phyloP scores from a whole-genome alignment of 2,113 vertebrate species.

The Rhizomys pruinosus region DNA sequence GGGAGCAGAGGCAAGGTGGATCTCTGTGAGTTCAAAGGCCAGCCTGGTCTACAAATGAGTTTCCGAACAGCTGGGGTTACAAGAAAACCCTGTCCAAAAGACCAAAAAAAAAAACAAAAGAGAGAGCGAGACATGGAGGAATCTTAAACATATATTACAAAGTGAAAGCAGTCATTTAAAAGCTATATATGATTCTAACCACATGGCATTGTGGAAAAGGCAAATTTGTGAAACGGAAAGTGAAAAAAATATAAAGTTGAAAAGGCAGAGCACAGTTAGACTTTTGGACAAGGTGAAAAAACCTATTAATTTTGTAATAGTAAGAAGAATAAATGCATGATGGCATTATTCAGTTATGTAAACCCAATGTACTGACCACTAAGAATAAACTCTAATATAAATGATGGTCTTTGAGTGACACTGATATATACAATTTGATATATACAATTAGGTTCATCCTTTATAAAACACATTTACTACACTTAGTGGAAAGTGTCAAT shows the following conservation, averaged over 20 bases:
- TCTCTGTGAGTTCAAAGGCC: too few species aligned
- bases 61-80: too few species aligned
- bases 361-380: background rate
- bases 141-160: too few species aligned
- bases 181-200: background rate
- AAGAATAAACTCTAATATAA: background rate
- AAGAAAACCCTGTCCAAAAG: too few species aligned
- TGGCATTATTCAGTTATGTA: background rate
- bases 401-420: background rate
- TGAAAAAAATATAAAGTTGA: background rate
- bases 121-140: too few species aligned
- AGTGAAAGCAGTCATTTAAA: too few species aligned
- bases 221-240: background rate
- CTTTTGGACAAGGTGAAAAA: background rate
- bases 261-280: background rate
- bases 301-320: background rate
- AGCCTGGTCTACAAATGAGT: too few species aligned
- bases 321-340: too few species aligned
- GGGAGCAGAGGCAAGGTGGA: too few species aligned
- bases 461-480: too few species aligned
- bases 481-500: background rate
- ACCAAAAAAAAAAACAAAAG: too few species aligned
- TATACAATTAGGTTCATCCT: background rate
- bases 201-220: background rate
- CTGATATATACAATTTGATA: too few species aligned